Evolutionary conservation across 2,888 invertebrate genomes (phyloP).

Genomic region (Cosmorhoe ocellata): DNA sequence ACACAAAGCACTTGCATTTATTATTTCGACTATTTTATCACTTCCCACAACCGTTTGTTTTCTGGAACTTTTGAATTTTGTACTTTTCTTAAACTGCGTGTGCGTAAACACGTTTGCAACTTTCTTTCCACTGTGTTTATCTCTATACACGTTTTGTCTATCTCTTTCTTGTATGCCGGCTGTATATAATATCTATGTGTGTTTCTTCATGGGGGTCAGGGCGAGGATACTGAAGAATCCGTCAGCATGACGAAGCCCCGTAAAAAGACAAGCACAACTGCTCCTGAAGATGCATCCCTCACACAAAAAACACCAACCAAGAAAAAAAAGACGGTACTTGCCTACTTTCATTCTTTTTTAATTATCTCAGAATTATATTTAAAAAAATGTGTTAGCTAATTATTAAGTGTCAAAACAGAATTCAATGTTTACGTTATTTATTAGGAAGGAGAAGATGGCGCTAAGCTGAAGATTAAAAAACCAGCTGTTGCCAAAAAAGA

Average conservation of each 20-base stretch:
- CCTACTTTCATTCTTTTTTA: constrained; percentile 45
- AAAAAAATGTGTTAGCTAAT: constrained; percentile 16
- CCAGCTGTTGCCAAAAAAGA: constrained; percentile 74
- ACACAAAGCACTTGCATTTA: not conserved
- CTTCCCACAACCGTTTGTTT: not conserved
- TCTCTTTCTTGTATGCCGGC: constrained; percentile 36
- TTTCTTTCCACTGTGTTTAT: constrained; percentile 1
- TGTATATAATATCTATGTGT: constrained; percentile 40
- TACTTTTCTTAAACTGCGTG: not conserved
- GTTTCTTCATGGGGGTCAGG: constrained; percentile 63
- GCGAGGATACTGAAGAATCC: constrained; percentile 77
- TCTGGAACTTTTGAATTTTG: not conserved
- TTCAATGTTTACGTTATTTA: not conserved
- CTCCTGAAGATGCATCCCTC: constrained; percentile 76
- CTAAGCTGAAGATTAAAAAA: constrained; percentile 76
- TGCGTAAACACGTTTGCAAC: constrained; percentile 6
- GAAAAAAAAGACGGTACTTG: constrained; percentile 76
- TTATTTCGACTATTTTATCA: not conserved
- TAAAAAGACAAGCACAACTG: constrained; percentile 76
- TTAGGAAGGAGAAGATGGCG: constrained; percentile 73
- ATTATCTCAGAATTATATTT: constrained; percentile 59
- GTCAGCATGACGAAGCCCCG: constrained; percentile 74
- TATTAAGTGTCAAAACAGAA: constrained; percentile 29
- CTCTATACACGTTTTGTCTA: constrained; percentile 16
- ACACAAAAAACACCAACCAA: constrained; percentile 78